Evolutionary conservation across 1,140 invertebrate species (phyloP).

Genomic region (Eriocheir sinensis): DNA sequence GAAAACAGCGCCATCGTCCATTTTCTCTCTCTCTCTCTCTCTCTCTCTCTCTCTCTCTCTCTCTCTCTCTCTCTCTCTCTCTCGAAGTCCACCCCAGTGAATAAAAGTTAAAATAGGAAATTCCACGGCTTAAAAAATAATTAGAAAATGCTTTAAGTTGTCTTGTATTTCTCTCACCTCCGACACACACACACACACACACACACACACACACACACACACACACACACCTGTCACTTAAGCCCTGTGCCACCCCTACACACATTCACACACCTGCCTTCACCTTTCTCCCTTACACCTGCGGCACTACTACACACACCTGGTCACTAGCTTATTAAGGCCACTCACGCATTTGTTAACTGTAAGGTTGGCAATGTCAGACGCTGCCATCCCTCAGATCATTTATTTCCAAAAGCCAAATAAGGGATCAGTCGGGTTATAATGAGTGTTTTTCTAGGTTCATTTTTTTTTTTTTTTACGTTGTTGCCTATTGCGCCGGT

Average conservation of each 20-base stretch:
- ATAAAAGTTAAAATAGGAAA: not conserved
- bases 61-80: not conserved
- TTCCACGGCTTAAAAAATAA: conserved; percentile 26
- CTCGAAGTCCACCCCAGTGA: not conserved
- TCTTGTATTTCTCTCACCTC: not conserved
- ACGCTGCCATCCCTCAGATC: too few species aligned
- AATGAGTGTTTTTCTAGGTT: too few species aligned
- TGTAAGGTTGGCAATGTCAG: too few species aligned
- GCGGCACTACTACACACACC: too few species aligned
- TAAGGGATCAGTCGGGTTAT: too few species aligned
- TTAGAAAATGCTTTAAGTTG: not conserved
- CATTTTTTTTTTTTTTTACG: too few species aligned
- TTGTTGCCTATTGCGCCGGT: too few species aligned
- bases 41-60: conserved; percentile 22
- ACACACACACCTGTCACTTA: not conserved
- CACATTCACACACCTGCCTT: too few species aligned
- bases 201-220: not conserved
- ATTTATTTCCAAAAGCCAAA: too few species aligned
- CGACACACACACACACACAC: not conserved
- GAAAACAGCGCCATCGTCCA: not conserved
- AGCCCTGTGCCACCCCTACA: too few species aligned
- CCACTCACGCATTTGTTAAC: not conserved
- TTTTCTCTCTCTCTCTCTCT: conserved; percentile 5
- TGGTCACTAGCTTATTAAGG: too few species aligned
- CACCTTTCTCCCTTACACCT: too few species aligned